These are phyloP conservation scores for Euwallacea fornicatus DNA, from an alignment of 1,140 invertebrate species.

Conservation along the genomic window DNA sequence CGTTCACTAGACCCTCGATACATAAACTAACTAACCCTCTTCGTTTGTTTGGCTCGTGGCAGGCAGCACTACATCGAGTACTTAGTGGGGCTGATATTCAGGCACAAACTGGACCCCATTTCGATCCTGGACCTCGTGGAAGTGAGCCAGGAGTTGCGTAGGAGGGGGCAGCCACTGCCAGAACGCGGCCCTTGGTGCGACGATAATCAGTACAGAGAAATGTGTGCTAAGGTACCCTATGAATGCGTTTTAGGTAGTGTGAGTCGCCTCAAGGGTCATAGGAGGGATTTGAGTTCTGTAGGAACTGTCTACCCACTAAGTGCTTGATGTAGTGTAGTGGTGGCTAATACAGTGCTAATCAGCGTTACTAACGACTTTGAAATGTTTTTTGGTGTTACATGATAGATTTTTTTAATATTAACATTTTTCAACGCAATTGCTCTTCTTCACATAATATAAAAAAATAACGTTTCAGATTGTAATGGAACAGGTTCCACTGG, in stretches of 20 bases:
- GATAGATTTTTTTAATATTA: neutral
- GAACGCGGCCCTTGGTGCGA: conserved; percentile 66
- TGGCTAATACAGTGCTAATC: neutral
- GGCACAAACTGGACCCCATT: conserved; percentile 82
- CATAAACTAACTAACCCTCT: conserved; percentile 19
- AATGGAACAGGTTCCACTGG: conserved; percentile 63
- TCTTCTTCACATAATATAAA: neutral
- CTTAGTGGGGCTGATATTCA: conserved; percentile 81
- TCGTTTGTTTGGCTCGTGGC: conserved; percentile 47
- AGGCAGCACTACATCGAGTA: conserved; percentile 95
- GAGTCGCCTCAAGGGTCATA: too few species aligned
- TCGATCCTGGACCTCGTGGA: conserved; percentile 83
- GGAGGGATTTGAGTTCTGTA: too few species aligned
- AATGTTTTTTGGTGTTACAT: too few species aligned
- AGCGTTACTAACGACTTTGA: neutral
- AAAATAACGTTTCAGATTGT: conserved; percentile 59
- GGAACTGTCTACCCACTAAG: neutral
- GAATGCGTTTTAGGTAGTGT: too few species aligned
- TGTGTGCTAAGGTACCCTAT: conserved; percentile 67
- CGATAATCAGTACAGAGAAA: conserved; percentile 69
- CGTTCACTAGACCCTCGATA: neutral
- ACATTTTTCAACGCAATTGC: neutral
- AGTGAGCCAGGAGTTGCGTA: conserved; percentile 81
- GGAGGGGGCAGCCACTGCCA: conserved; percentile 75
- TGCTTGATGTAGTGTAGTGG: neutral